phyloP scores from a whole-genome alignment of 2,797 vertebrate species.

The Pseudochaenichthys georgianus region DNA sequence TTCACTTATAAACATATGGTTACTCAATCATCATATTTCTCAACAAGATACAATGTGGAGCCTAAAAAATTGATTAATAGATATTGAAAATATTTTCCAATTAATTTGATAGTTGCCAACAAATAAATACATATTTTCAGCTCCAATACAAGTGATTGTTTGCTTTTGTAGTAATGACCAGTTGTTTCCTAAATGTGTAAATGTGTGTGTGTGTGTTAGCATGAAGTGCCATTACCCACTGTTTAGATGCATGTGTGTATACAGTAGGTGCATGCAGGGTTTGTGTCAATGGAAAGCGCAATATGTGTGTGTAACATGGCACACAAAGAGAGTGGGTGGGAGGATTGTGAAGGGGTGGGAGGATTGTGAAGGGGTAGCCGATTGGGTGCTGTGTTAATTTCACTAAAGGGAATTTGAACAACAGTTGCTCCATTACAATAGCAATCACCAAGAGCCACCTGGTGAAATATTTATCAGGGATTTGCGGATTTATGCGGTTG shows the following conservation, averaged over 20 bases:
- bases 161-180: not conserved
- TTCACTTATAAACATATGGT: not conserved
- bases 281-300: constrained; percentile 4
- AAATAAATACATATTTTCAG: too few relatives aligned
- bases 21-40: too few relatives aligned
- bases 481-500: constrained; percentile 80
- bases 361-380: not conserved
- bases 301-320: constrained; percentile 1
- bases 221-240: not conserved
- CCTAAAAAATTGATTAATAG: too few relatives aligned
- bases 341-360: constrained; percentile 1
- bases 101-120: too few relatives aligned
- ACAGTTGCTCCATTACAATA: constrained; percentile 77
- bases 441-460: constrained; percentile 76
- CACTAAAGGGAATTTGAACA: constrained; percentile 74
- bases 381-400: constrained; percentile 54
- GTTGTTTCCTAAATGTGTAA: not conserved
- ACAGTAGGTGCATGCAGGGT: not conserved
- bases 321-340: constrained; percentile 4
- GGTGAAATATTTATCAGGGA: constrained; percentile 86
- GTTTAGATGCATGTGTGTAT: not conserved
- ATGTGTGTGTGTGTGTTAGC: not conserved
- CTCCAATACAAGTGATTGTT: not conserved
- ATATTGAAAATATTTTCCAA: too few relatives aligned
- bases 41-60: too few relatives aligned